Evolutionary conservation across 1,140 invertebrate genomes (phyloP), one percentile per base, ranked within the genome.

Genomic region (Aphelenchoides avenae): DNA sequence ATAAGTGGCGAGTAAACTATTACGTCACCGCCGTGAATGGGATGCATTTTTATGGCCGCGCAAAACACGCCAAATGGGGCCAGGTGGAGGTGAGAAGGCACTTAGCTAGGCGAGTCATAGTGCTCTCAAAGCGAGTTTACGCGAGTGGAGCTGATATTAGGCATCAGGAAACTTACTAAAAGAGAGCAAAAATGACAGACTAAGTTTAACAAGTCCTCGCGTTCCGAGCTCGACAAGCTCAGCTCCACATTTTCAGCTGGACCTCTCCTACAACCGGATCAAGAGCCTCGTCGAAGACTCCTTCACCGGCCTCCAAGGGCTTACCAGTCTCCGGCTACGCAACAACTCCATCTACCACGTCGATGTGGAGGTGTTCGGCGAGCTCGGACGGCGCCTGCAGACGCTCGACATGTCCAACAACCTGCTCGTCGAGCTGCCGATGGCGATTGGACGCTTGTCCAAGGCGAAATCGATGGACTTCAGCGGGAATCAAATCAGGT

Each of bases 281-380:
- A 58, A 55, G 43, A 52, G 37, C 15, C 48, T 73, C n/a, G 13
- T 55, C 3, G 46, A 58, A n/a, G 57, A 49, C 15, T 36, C 50
- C 15, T 70, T 73, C 31, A 46, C 59, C 9, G 72, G 72, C 4
- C 48, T 75, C 24, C 43, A 44, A 5, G 53, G 70, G 34, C 48
- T 73, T 18, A 39, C 31, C 27, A 47, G 46, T 26, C 63, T 73
- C 15, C 9, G 33, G 20, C 31, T 73, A 13, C 18, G 42, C 29
- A 63, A 71, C 29, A 73, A 73, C 44, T 52, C 52, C 6, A 62
- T 73, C 24, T 51, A 67, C 18, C 36, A 63, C 7, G 40, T 73
- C 5, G 71, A 73, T 26, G 50, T 62, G 9, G 52, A 49, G 29
- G 61, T 57, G 13, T 73, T 73, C 43, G 40, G 29, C 30, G 42